A percentile compares a stretch with the other conserved stretches of the same genome.
These are phyloP conservation scores for Brachionus plicatilis DNA, from an alignment of 1,140 invertebrate genomes.

Conservation along the genomic window DNA sequence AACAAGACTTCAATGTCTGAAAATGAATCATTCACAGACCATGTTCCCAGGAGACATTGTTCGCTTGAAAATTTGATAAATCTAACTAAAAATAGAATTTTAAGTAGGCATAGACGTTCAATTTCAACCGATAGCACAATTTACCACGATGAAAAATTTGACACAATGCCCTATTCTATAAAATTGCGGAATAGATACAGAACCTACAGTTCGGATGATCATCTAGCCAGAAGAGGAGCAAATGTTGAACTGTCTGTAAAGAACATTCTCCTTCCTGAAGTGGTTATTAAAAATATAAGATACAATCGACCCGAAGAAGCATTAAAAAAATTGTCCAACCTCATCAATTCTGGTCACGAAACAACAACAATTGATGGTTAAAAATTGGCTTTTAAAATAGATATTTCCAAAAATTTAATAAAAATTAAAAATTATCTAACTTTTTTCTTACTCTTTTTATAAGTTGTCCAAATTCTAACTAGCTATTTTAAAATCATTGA, in stretches of 20 bases:
- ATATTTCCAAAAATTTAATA: background rate
- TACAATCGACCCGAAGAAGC: background rate
- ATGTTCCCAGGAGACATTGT: background rate
- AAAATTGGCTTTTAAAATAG: background rate
- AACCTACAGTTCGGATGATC: background rate
- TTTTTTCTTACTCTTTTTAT: background rate
- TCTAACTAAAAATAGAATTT: background rate
- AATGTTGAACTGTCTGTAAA: background rate
- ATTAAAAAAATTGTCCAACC: background rate
- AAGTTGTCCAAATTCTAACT: background rate
- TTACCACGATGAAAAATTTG: background rate
- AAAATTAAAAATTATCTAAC: background rate
- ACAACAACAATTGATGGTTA: background rate
- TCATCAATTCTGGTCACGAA: background rate
- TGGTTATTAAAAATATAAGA: background rate
- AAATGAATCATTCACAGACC: background rate
- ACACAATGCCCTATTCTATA: background rate
- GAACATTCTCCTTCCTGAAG: background rate
- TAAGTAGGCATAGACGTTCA: background rate
- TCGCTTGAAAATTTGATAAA: background rate
- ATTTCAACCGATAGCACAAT: background rate
- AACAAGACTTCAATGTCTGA: background rate
- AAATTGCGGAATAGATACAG: background rate
- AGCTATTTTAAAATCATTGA: background rate
- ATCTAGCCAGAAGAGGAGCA: background rate